Evolutionary conservation across 37 sponge, comb jelly and placozoan species (phyloP).

Genomic region (Spongilla lacustris): DNA sequence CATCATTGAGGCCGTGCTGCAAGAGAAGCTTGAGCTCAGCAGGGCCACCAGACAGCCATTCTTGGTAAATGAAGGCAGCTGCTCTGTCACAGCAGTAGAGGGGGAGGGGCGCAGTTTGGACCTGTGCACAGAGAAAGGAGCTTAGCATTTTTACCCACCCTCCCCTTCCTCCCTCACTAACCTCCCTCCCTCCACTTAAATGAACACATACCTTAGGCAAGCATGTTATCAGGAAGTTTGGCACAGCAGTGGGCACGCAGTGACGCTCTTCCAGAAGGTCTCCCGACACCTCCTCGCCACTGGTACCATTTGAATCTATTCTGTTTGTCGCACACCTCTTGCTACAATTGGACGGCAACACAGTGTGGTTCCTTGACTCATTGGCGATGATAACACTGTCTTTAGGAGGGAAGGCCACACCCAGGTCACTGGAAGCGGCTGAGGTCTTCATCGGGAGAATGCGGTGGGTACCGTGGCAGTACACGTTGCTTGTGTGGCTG

Average conservation of each 20-base stretch:
- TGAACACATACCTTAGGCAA: conserved; percentile 42
- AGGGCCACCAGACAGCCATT: conserved; percentile 30
- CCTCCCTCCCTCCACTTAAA: no score
- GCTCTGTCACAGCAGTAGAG: conserved; percentile 45
- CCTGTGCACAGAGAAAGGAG: conserved; percentile 12
- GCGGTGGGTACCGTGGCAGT: conserved; percentile 53
- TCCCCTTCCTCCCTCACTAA: neutral
- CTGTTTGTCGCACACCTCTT: neutral
- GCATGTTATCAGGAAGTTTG: conserved; percentile 41
- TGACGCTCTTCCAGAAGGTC: neutral
- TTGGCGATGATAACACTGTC: conserved; percentile 38
- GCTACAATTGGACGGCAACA: neutral
- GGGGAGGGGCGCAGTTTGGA: neutral
- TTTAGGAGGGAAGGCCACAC: conserved; percentile 26
- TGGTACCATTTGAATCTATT: neutral
- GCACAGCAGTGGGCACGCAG: conserved; percentile 55
- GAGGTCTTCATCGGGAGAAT: conserved; percentile 44
- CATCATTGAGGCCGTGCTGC: neutral
- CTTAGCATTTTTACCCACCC: neutral
- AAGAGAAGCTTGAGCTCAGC: conserved; percentile 19
- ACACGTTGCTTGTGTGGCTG: conserved; percentile 24
- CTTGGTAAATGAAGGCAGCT: conserved; percentile 41
- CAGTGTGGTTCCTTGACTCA: neutral
- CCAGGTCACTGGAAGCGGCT: conserved; percentile 2
- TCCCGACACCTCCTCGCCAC: neutral